Percentiles rank a stretch among this genome's conserved stretches.
Conservation (phyloP, 2,797 vertebrate species). For the Halcyon leucocephala region DNA sequence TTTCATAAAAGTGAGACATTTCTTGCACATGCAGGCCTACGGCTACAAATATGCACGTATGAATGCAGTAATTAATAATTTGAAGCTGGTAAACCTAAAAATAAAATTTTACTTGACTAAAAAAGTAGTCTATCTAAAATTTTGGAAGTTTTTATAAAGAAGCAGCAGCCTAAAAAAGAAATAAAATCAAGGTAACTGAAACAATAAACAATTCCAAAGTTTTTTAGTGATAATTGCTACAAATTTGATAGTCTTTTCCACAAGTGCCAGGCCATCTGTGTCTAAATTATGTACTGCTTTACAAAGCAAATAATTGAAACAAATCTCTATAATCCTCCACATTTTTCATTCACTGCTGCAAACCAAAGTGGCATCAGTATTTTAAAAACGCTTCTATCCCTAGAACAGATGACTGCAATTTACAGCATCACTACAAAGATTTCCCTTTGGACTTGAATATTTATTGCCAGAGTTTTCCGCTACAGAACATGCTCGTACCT, state of each 20-base stretch:
- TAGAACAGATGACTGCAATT: neutral
- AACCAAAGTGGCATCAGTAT: neutral
- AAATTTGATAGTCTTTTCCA: neutral
- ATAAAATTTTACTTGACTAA: neutral
- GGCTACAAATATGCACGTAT: neutral
- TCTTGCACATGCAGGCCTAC: neutral
- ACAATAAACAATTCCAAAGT: neutral
- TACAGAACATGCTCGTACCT: conserved; percentile 55
- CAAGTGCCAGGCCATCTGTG: neutral
- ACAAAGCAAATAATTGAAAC: neutral
- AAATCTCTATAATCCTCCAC: neutral
- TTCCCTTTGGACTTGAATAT: neutral
- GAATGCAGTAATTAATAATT: neutral
- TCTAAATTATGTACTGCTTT: neutral
- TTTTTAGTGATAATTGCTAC: neutral
- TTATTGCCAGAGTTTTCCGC: neutral
- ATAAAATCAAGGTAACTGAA: neutral
- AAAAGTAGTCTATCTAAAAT: neutral
- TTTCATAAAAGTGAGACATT: neutral
- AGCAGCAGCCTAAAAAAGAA: neutral
- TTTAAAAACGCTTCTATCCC: neutral
- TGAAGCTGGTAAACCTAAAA: neutral
- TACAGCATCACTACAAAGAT: neutral
- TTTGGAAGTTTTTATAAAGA: neutral
- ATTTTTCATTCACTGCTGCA: neutral